A percentile compares a stretch with the other conserved stretches of the same genome.
Conservation (phyloP, 92 coral and sea anemone species). For the Desmophyllum pertusum region DNA sequence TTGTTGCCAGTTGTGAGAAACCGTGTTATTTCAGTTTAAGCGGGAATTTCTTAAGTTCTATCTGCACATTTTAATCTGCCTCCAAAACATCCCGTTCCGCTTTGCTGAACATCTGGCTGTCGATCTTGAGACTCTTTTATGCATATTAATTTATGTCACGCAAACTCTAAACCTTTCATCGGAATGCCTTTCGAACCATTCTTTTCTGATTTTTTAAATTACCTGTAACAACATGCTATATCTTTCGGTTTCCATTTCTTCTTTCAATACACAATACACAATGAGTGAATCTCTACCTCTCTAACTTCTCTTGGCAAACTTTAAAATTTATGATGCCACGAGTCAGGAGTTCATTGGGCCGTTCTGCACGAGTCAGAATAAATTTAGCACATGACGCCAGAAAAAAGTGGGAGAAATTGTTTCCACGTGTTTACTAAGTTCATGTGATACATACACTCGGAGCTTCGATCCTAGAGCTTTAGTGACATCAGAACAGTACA, state of each 20-base stretch:
- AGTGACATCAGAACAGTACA: neutral
- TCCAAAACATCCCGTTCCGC: neutral
- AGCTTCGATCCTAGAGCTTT: neutral
- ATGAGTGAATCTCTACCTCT: neutral
- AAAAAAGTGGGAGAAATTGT: neutral
- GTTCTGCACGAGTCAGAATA: neutral
- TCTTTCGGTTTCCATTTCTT: neutral
- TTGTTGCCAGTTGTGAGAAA: neutral
- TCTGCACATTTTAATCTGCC: neutral
- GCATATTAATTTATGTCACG: neutral
- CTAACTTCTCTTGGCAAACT: too few species aligned
- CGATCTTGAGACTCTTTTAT: neutral
- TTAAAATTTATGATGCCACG: too few species aligned
- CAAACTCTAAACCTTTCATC: neutral
- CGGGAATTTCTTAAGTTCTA: neutral
- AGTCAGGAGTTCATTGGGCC: too few species aligned
- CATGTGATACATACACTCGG: neutral
- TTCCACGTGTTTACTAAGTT: too few species aligned
- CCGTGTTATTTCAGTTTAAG: neutral
- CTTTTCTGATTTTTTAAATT: neutral
- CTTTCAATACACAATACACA: neutral
- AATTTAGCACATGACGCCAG: constrained; percentile 10
- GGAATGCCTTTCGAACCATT: neutral
- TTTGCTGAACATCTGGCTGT: neutral
- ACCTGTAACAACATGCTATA: neutral